Base-by-base conservation (phyloP, 2,888 invertebrate species). In the Drosophila nr. medialis region DNA sequence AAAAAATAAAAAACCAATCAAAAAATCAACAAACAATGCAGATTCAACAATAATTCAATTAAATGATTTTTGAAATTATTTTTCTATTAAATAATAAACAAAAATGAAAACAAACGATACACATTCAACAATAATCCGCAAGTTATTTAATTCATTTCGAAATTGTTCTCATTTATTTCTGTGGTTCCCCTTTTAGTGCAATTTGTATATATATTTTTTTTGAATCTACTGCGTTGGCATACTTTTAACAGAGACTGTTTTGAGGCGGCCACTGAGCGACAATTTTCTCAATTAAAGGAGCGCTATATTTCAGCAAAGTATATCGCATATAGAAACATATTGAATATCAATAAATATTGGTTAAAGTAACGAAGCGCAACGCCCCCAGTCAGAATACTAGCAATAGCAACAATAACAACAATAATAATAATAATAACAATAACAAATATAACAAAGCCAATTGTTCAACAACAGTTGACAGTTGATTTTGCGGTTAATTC, bases 301-400 rank as follows among this genome's bases (percentile, higher is more conserved):
- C 59, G 62, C 40, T 61, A 21, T 61, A 48, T 64, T 42, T 15
- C 24, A 45, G 15, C 42, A 64, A 72, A 68, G 67, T 53, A 45
- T 53, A 40, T 54, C 15, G 53, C 21, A 56, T 80, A 83, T 82
- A 80, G 21, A 30, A 72, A 48, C 85, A 77, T 79, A 85, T 85
- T 84, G 69, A 87, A 87, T 89, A 77, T 85, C 87, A 89, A 75
- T 72, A 73, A 71, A 72, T 45, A 45, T 73, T 72, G 71, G 71
- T 74, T 89, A 64, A 81, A 73, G 71, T 85, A 86, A 76, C 80
- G 64, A 85, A 86, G 89, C 84, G 85, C 87, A 84, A 77, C 84
- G 84, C 73, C 66, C 80, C 62, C 76, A 64, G 40, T 29, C 24
- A 42, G 48, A 48, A 21, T 38, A 48, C 21, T 1, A 29, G 15